Evolutionary conservation across 2,888 invertebrate species (phyloP).

Genomic region (Diabrotica balteata): DNA sequence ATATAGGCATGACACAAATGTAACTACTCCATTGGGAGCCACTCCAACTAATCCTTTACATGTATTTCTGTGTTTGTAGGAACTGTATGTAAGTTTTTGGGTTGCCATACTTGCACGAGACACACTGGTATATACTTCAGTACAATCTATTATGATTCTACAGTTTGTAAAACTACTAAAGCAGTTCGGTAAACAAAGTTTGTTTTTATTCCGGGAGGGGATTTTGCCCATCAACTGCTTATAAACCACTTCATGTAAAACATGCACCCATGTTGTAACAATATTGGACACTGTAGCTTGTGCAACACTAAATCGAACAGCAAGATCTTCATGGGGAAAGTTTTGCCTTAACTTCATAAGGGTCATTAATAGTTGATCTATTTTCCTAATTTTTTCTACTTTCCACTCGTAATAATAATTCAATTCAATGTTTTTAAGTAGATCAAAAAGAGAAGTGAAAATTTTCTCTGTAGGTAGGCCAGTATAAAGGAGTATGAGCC

Average conservation of each 20-base stretch:
- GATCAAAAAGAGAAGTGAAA: not conserved
- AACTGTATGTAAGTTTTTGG: slow-evolving; percentile 26
- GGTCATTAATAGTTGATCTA: slow-evolving; percentile 8
- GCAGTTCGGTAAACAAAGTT: slow-evolving; percentile 9
- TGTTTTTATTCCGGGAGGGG: slow-evolving; percentile 10
- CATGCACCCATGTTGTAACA: slow-evolving; percentile 13
- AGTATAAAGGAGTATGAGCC: not conserved
- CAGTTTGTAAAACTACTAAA: slow-evolving; percentile 19
- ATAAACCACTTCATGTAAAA: slow-evolving; percentile 2
- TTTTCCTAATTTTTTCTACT: not conserved
- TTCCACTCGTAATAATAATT: slow-evolving; percentile 7
- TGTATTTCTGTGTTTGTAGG: slow-evolving; percentile 29
- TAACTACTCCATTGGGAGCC: slow-evolving; percentile 47
- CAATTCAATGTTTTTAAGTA: not conserved
- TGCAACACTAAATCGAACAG: slow-evolving; percentile 30
- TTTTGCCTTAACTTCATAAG: slow-evolving; percentile 20
- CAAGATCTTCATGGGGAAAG: slow-evolving; percentile 37
- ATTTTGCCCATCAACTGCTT: slow-evolving; percentile 9
- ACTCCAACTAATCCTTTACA: slow-evolving; percentile 33
- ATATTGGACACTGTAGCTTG: slow-evolving; percentile 8
- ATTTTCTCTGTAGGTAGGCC: slow-evolving; percentile 1
- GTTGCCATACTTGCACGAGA: slow-evolving; percentile 7
- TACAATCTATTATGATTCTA: slow-evolving; percentile 15
- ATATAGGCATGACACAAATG: slow-evolving; percentile 43
- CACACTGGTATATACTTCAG: slow-evolving; percentile 10